Evolutionary conservation across 2,113 vertebrate species (phyloP), one percentile per base, ranked within the genome.

Genomic region (Myotis davidii): DNA sequence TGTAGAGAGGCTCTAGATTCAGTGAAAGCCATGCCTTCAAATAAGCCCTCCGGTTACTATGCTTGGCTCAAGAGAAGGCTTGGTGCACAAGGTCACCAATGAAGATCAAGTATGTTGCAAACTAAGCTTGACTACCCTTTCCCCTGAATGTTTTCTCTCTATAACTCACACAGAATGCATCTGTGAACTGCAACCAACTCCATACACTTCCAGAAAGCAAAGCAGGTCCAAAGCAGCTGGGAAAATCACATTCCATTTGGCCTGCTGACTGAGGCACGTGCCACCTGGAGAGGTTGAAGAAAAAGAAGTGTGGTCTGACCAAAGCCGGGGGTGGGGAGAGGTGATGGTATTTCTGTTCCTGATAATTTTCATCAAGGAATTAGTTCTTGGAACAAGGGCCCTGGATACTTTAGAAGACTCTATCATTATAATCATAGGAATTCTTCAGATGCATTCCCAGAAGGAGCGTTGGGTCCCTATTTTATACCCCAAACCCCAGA

Each of bases 221-320:
- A 90, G 59, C 17, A 88, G 16, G 73, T 39, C 39, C 72, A 48
- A 82, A 50, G 34, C 56, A 94, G 23, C 77, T 85, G 50, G 83
- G 52, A 50, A 91, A 69, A 82, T 20, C n/a, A 42, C 64, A 25
- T 77, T 89, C 0, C 42, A 34, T 96, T 79, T 94, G 23, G 82
- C 82, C 94, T 27, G 48, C 52, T 4, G 1, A 82, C 32, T 23
- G 12, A 91, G 85, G 81, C 52, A 42, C 23, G 9, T 87, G 81
- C 81, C 90, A 90, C 50, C 72, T 94, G 78, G 74, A 93, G 59
- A 97, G 72, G 82, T 9, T 93, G 64, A 90, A 79, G 94, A 85
- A 42, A 76, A 73, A 54, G 20, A 86, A 8, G 9, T 48, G 9
- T 48, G 54, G 11, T 94, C 88, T 96, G 90, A 8, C 77, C 48